These are phyloP conservation scores for Amia ocellicauda DNA, from an alignment of 2,113 vertebrate species.

Conservation along the genomic window DNA sequence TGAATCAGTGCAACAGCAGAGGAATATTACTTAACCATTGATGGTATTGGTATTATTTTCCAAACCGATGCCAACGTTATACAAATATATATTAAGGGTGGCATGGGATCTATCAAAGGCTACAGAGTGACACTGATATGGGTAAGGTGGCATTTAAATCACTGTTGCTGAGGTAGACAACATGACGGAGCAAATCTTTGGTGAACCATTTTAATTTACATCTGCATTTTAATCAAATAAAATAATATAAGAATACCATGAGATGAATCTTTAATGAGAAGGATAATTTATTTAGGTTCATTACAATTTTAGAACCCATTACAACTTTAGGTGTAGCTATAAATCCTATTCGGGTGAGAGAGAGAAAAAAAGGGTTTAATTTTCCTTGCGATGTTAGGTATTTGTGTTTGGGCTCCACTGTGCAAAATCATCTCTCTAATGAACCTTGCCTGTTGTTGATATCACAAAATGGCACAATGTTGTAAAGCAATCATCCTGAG, in stretches of 20 bases:
- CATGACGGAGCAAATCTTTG: slow-evolving; percentile 9
- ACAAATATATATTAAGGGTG: slow-evolving; percentile 25
- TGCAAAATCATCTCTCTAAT: slow-evolving; percentile 26
- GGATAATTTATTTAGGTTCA: slow-evolving; percentile 30
- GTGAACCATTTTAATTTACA: slow-evolving; percentile 43
- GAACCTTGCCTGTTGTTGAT: slow-evolving; percentile 33
- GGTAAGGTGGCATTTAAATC: no score
- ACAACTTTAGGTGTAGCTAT: slow-evolving; percentile 17
- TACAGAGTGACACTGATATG: no score
- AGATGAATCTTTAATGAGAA: slow-evolving; percentile 36
- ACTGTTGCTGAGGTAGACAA: slow-evolving; percentile 30
- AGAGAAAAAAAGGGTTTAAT: not conserved
- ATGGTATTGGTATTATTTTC: slow-evolving; percentile 39
- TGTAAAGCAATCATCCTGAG: not conserved
- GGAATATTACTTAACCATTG: slow-evolving; percentile 29
- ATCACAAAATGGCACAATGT: slow-evolving; percentile 14
- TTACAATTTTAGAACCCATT: slow-evolving; percentile 37
- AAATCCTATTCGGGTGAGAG: slow-evolving; percentile 7
- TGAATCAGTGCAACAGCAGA: slow-evolving; percentile 39
- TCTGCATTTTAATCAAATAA: slow-evolving; percentile 51
- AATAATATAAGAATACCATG: slow-evolving; percentile 42
- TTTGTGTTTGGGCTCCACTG: slow-evolving; percentile 13
- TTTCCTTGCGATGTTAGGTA: slow-evolving; percentile 21
- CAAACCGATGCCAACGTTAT: slow-evolving; percentile 22
- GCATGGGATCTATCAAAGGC: no score